Evolutionary conservation across 1,140 invertebrate genomes (phyloP), one percentile per base, ranked within the genome.

Genomic region (Drosophila sproati): DNA sequence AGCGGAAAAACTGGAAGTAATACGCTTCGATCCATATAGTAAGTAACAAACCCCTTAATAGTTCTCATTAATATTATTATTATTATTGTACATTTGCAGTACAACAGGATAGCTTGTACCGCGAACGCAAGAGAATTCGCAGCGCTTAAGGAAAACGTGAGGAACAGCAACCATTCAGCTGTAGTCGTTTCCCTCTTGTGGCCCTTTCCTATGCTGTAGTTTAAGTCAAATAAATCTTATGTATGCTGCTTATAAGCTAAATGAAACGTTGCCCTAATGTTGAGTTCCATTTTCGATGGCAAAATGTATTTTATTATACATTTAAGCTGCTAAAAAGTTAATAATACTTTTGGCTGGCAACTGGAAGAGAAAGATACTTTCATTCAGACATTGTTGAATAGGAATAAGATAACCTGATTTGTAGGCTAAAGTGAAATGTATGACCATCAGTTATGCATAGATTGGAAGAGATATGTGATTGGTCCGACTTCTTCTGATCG

Each of bases 21-120:
- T 97, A 51, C 78, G 89, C 55, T 97, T 95, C 91, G 97, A 98
- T 94, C 97, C 97, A 7, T 96, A 93, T 66, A 95, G 96, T 97
- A 94, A 95, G 94, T 94, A 59, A 2, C 4, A 3, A 5, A 4
- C 50, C 31, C 3, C 4, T 0, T 8, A 29, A 10, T 8, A 39
- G 6, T 4, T 29, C 8, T 5, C 4, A n/a, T 59, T 43, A 37
- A 29, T 45, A 54, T 35, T 45, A 10, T 7, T 62, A 10, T 7
- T 62, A 28, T 1, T 7, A n/a, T 55, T 31, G 4, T 34, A 4
- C 4, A 12, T 48, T 95, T 95, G 76, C 93, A 96, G 95, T 96
- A 75, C 95, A 94, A 93, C 61, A 93, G 72, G 91, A 93, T 34
- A 93, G 93, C 12, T 63, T 96, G 0, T 96, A 96, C 75, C 94